A percentile compares a stretch with the other conserved stretches of the same genome.
Evolutionary conservation across 2,113 vertebrate genomes (phyloP).

Genomic region (Tragelaphus buxtoni): DNA sequence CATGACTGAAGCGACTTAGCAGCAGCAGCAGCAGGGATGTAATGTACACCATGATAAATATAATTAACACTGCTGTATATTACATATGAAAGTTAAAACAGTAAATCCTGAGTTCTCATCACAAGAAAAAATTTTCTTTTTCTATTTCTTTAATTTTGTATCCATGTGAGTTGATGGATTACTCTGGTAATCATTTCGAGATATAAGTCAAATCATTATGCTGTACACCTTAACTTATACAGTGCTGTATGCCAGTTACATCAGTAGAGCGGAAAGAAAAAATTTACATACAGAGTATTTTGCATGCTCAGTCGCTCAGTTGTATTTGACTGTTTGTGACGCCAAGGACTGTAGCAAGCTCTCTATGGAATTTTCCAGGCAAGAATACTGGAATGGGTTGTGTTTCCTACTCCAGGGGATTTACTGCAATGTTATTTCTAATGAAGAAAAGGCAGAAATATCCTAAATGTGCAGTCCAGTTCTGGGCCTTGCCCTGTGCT

Average conservation of each 20-base stretch:
- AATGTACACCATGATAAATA: neutral
- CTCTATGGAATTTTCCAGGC: neutral
- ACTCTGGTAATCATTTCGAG: neutral
- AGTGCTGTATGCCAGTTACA: neutral
- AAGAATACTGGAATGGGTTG: neutral
- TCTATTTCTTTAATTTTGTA: neutral
- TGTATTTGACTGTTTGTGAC: neutral
- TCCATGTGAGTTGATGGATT: neutral
- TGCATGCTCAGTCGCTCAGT: neutral
- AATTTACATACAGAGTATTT: neutral
- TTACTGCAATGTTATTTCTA: neutral
- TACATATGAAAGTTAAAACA: neutral
- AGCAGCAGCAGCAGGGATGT: neutral
- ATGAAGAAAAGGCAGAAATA: neutral
- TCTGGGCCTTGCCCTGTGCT: neutral
- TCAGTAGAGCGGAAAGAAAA: neutral
- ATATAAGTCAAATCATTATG: neutral
- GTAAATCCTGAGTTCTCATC: neutral
- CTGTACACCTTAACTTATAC: neutral
- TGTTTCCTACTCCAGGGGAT: neutral
- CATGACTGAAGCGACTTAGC: too few species aligned
- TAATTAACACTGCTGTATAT: neutral
- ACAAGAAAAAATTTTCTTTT: neutral
- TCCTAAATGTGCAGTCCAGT: neutral
- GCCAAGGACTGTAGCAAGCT: neutral